Evolutionary conservation across 1,140 invertebrate genomes (phyloP), one percentile per base, ranked within the genome.

Genomic region (Trissolcus basalis): DNA sequence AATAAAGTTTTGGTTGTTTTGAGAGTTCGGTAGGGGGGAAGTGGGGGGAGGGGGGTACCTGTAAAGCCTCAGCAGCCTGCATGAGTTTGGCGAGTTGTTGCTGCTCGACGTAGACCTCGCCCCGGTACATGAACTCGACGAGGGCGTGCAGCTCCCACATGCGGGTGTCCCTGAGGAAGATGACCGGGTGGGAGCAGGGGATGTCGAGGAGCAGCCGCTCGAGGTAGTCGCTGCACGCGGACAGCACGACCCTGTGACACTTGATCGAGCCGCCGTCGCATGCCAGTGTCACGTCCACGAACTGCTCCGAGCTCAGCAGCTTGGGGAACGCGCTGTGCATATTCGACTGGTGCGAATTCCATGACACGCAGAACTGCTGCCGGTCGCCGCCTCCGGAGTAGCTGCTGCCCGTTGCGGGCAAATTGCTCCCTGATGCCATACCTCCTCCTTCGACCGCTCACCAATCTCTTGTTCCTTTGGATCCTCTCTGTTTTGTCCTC

Each of bases 61-160:
- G 93, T 69, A 96, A 85, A 55, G 93, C 92, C 83, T 96, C 94
- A 0, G 95, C 95, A 11, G 94, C 94, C 80, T 93, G 92, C 53
- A 96, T 89, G 11, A 96, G 86, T 75, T 92, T 93, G 45, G 93
- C 92, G 10, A 96, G 85, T 63, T 95, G 93, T 44, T 95, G 94
- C 79, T 96, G 93, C 39, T 93, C 93, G 6, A 96, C 94, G 81
- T 95, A 95, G 35, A 95, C 94, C 85, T 96, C 94, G 3, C 94
- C 94, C 77, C 93, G 94, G 86, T 96, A 96, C 94, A 96, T 96
- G 80, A 96, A 96, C 81, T 95, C 94, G 10, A 96, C 93, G 8
- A 96, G 85, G 0, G 94, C 93, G 79, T 95, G 94, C 80, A 95
- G 92, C 80, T 96, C 94, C 89, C 93, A 91, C 86, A 88, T 88